Evolutionary conservation across 2,888 invertebrate genomes (phyloP), one percentile per base, ranked within the genome.

Genomic region (Callimorpha dominula): DNA sequence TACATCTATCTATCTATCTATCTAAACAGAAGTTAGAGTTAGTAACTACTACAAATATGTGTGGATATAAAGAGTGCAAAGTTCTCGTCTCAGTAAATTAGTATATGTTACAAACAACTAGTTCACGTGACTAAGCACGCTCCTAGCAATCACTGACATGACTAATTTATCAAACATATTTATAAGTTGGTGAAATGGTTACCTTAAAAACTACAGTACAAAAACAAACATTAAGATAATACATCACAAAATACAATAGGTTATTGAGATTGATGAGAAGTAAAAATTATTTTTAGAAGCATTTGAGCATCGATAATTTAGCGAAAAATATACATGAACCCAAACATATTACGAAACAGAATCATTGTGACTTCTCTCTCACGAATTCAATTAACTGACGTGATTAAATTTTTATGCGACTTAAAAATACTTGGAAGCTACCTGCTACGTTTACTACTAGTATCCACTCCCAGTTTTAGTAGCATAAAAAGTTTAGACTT

Each of bases 321-420:
- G 8, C 17, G 43, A 20, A 64, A 70, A 65, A 42, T 49, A n/a
- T 49, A 66, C 54, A 40, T 66, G 17, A 60, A 70, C 70, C 69
- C 69, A 75, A 71, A 52, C 71, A 68, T 70, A 78, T 70, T 70
- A 52, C 68, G 43, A 76, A 76, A 73, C 49, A 72, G 57, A 75
- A 72, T 49, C 70, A 66, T 66, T 67, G 66, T 63, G n/a, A 69
- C 73, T 70, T 15, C 14, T 49, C 81, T 81, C 83, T 80, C 74
- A 80, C 77, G 80, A 81, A 86, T 90, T 91, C 90, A 90, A 91
- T 91, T 90, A 91, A 85, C 83, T 78, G 81, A 77, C 78, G 86
- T 86, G 88, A 89, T 91, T 87, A 91, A 89, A 90, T 86, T 90
- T 91, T 92, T 89, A 92, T 87, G 89, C 82, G 86, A 88, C 89